These are phyloP conservation scores for Drosophila phalerata DNA, from an alignment of 2,888 invertebrate genomes.

Conservation along the genomic window DNA sequence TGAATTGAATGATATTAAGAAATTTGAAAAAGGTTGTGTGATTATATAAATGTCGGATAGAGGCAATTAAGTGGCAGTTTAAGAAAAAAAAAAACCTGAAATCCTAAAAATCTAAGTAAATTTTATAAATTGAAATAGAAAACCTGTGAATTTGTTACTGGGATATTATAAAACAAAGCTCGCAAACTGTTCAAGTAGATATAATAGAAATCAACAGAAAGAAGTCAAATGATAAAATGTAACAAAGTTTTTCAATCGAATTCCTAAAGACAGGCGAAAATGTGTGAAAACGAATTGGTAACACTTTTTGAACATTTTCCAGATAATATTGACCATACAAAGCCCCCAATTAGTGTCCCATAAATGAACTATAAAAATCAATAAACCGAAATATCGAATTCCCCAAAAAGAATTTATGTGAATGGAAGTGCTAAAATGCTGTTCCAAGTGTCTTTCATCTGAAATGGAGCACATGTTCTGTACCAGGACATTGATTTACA, in stretches of 20 bases:
- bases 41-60: neutral
- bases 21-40: neutral
- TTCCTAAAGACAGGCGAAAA: conserved; percentile 29
- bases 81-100: neutral
- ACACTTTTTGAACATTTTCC: conserved; percentile 52
- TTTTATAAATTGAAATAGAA: neutral
- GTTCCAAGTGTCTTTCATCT: conserved; percentile 23
- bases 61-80: neutral
- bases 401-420: conserved; percentile 33
- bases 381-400: conserved; percentile 23
- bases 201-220: neutral
- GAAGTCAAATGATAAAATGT: neutral
- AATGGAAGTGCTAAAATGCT: conserved; percentile 52
- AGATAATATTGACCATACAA: conserved; percentile 64
- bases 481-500: conserved; percentile 61
- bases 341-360: conserved; percentile 68
- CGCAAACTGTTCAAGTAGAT: neutral
- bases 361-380: conserved; percentile 45
- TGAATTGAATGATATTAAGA: neutral
- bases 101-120: neutral
- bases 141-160: neutral
- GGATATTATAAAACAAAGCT: neutral
- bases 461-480: conserved; percentile 60
- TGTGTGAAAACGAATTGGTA: conserved; percentile 52
- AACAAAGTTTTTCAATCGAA: conserved; percentile 47